These are phyloP conservation scores for Papilio helenus DNA, from an alignment of 1,140 invertebrate genomes.

Conservation along the genomic window DNA sequence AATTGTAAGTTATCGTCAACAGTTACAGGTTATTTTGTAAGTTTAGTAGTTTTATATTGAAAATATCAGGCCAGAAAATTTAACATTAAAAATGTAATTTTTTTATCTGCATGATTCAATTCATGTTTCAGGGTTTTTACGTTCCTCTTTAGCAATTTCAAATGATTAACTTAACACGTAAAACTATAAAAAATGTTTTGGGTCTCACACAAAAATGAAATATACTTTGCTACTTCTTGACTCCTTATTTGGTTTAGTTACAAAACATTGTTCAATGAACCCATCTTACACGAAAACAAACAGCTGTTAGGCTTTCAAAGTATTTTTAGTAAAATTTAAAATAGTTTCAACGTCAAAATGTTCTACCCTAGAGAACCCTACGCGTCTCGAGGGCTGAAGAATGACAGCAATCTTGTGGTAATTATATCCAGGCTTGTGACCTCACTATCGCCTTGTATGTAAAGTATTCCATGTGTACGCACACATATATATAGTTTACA, in stretches of 20 bases:
- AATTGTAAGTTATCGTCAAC: constrained; percentile 40
- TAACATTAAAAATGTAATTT: not conserved
- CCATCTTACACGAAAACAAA: too few species aligned
- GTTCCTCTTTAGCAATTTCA: too few species aligned
- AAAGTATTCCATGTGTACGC: constrained; percentile 29
- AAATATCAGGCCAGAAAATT: not conserved
- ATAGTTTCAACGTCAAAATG: constrained; percentile 33
- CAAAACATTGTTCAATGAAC: too few species aligned
- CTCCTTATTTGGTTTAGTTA: too few species aligned
- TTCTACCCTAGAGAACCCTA: constrained; percentile 42
- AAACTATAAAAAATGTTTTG: too few species aligned
- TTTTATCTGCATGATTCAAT: too few species aligned
- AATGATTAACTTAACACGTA: too few species aligned
- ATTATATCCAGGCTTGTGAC: constrained; percentile 51
- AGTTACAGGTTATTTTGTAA: constrained; percentile 33
- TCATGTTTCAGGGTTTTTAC: too few species aligned
- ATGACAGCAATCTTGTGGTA: constrained; percentile 66
- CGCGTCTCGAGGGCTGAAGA: constrained; percentile 52
- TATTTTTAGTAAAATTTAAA: constrained; percentile 12
- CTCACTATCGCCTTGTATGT: constrained; percentile 41
- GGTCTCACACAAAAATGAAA: too few species aligned
- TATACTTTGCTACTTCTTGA: too few species aligned
- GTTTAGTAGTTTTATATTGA: not conserved
- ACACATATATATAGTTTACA: constrained; percentile 26
- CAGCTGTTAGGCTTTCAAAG: too few species aligned